A percentile compares a stretch with the other conserved stretches of the same genome.
Conservation (phyloP, 92 coral and sea anemone genomes). For the Bergia puertoricense region DNA sequence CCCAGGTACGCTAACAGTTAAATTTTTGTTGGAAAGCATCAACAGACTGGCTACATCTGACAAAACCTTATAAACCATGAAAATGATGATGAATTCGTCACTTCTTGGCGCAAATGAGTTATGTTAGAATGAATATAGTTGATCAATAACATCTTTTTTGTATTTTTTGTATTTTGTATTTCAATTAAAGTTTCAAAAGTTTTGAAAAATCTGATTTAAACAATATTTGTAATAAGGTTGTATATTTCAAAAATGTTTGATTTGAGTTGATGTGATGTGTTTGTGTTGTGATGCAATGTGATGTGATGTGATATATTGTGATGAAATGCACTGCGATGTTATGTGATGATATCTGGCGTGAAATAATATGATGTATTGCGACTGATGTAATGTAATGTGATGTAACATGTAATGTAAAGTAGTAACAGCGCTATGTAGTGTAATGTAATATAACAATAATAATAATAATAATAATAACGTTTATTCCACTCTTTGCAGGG, state of each 20-base stretch:
- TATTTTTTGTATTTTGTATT: no score
- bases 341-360: not conserved
- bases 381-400: not conserved
- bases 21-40: not conserved
- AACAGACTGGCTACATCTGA: not conserved
- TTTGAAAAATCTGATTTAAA: no score
- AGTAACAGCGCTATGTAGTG: not conserved
- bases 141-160: no score
- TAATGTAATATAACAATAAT: not conserved
- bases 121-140: no score
- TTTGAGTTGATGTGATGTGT: not conserved
- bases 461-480: no score
- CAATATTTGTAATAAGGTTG: no score
- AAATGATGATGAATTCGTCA: not conserved
- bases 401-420: not conserved
- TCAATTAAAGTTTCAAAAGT: no score
- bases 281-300: not conserved
- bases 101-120: not conserved
- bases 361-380: not conserved
- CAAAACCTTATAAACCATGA: not conserved
- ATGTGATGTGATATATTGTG: not conserved
- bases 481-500: no score
- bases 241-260: not conserved
- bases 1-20: slow-evolving; percentile 37
- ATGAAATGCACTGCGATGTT: not conserved